These are phyloP conservation scores for Myrmecobius fasciatus DNA, from an alignment of 2,113 vertebrate species.

Conservation along the genomic window DNA sequence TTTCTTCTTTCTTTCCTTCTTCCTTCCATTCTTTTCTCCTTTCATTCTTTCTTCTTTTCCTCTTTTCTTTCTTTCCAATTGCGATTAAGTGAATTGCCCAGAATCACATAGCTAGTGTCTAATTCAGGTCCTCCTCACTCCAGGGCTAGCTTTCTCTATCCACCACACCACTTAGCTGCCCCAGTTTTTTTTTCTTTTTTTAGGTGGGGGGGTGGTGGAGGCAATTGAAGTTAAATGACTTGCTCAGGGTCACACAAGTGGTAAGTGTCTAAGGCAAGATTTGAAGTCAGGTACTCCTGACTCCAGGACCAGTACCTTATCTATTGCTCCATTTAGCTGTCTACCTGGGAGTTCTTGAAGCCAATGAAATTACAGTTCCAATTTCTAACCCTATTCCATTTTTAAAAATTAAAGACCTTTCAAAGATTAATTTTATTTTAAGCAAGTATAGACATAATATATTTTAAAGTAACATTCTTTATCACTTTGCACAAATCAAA, in stretches of 20 bases:
- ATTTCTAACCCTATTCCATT: too few species aligned
- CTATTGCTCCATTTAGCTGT: background rate
- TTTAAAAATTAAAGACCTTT: conserved; percentile 69
- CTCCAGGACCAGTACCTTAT: background rate
- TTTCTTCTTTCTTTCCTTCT: too few species aligned
- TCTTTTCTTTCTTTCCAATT: background rate
- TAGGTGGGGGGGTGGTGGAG: too few species aligned
- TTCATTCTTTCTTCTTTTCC: background rate
- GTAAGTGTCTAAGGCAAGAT: background rate
- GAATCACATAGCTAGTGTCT: too few species aligned
- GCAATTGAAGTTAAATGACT: background rate
- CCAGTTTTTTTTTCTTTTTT: too few species aligned
- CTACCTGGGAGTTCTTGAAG: background rate
- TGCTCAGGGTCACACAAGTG: background rate
- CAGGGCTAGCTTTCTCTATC: too few species aligned
- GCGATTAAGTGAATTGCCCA: background rate
- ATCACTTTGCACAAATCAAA: conserved; percentile 80
- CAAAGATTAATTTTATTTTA: conserved; percentile 79
- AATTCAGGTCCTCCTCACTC: too few species aligned
- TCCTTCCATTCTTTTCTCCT: background rate
- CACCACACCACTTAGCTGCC: too few species aligned
- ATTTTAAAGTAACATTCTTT: conserved; percentile 81
- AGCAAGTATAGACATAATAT: background rate
- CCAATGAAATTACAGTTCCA: background rate
- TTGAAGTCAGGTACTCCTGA: background rate